A percentile compares a stretch with the other conserved stretches of the same genome.
These are phyloP conservation scores for Elachura formosa DNA, from an alignment of 2,113 vertebrate species.

Conservation along the genomic window DNA sequence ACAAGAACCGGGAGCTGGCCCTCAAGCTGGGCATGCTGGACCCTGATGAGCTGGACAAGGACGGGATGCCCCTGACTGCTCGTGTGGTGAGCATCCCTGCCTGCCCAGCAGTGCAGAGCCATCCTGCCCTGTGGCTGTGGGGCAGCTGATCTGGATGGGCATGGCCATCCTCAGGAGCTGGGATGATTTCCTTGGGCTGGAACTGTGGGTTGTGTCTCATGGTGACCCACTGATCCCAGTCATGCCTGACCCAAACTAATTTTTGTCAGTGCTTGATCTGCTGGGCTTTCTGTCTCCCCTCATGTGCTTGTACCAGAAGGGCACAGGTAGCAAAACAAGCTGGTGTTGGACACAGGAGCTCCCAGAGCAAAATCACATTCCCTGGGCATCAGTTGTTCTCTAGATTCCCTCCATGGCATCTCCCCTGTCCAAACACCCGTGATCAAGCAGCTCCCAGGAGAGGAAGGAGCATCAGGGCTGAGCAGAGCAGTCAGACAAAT, in stretches of 20 bases:
- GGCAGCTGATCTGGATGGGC: background rate
- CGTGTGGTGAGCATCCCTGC: slow-evolving; percentile 90
- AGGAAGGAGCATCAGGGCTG: background rate
- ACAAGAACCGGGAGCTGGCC: slow-evolving; percentile 83
- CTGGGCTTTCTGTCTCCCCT: background rate
- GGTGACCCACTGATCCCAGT: fast-evolving
- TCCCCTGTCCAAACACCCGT: background rate
- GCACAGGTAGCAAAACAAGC: background rate
- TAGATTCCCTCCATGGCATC: background rate
- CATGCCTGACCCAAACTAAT: background rate
- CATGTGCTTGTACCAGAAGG: background rate
- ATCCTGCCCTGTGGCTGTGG: fast-evolving
- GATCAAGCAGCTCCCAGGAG: background rate
- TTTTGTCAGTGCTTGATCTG: background rate
- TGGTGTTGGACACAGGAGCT: background rate
- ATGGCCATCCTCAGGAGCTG: background rate
- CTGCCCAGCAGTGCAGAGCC: background rate
- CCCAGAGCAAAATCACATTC: background rate
- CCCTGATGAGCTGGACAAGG: slow-evolving; percentile 87
- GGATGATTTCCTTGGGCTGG: background rate
- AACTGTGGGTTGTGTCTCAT: background rate
- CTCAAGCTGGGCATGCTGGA: slow-evolving; percentile 93
- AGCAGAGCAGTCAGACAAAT: background rate
- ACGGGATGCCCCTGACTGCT: slow-evolving; percentile 87
- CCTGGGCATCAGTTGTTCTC: background rate